Percentiles rank a stretch among this genome's conserved stretches.
Conservation (phyloP, 2,113 vertebrate species). For the Ploceus nigricollis region DNA sequence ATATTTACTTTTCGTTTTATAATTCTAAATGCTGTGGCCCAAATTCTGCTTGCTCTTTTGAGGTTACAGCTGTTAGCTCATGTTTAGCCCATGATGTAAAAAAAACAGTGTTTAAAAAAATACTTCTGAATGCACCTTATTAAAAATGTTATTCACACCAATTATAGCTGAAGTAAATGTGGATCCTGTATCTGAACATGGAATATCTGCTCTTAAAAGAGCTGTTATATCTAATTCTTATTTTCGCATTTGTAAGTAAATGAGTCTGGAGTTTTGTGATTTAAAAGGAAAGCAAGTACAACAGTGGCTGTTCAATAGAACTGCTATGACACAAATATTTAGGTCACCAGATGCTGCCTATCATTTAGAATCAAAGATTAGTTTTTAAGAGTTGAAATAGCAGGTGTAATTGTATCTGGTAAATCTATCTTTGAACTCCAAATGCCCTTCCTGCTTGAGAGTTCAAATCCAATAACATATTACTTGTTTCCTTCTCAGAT, state of each 20-base stretch:
- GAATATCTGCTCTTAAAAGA: neutral
- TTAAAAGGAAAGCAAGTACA: neutral
- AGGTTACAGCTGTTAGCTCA: neutral
- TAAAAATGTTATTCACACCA: neutral
- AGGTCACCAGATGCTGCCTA: neutral
- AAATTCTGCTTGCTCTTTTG: conserved; percentile 21
- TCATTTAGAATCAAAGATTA: neutral
- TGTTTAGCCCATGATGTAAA: neutral
- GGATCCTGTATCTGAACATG: neutral
- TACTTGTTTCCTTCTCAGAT: neutral
- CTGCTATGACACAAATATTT: neutral
- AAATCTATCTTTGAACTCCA: conserved; percentile 11
- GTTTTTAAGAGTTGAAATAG: neutral
- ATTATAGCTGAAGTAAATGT: neutral
- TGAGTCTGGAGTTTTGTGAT: neutral
- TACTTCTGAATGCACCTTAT: neutral
- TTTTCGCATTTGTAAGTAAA: neutral
- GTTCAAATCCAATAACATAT: conserved; percentile 11
- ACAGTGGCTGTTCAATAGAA: neutral
- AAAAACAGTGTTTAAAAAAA: neutral
- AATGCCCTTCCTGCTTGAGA: neutral
- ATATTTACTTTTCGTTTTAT: neutral
- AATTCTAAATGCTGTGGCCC: neutral
- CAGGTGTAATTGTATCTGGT: neutral
- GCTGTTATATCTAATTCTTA: neutral